Evolutionary conservation across 2,113 vertebrate species (phyloP).

Genomic region (Hippolais icterina): DNA sequence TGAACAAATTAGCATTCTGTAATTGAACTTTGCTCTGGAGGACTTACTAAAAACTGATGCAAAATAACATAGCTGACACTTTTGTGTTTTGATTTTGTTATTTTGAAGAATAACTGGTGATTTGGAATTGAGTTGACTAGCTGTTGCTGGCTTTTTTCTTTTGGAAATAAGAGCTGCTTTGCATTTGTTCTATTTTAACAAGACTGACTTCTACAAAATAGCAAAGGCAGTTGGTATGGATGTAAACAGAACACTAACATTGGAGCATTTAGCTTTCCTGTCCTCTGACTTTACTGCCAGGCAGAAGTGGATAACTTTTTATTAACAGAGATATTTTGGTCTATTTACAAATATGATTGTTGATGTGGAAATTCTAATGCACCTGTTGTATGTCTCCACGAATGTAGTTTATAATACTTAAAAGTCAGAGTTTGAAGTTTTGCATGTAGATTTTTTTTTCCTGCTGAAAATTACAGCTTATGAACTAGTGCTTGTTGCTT

Average conservation of each 20-base stretch:
- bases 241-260: constrained; percentile 29
- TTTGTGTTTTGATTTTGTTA: constrained; percentile 9
- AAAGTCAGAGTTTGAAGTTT: not conserved
- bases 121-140: constrained; percentile 12
- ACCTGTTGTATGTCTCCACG: constrained; percentile 5
- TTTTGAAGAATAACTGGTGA: constrained; percentile 15
- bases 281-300: constrained; percentile 4
- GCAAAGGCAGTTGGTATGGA: constrained; percentile 45
- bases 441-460: not conserved
- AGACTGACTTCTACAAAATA: constrained; percentile 50
- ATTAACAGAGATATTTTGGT: constrained; percentile 4
- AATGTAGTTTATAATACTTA: not conserved
- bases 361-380: constrained; percentile 29
- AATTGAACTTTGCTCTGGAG: not conserved
- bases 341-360: not conserved
- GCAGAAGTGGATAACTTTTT: constrained; percentile 24
- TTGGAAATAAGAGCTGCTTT: constrained; percentile 54
- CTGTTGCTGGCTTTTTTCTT: not conserved
- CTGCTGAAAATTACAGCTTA: not conserved
- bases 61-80: not conserved
- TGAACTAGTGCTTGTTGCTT: not conserved
- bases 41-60: not conserved
- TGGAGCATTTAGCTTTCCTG: constrained; percentile 51
- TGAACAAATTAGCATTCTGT: not conserved
- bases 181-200: constrained; percentile 54